Evolutionary conservation across 2,888 invertebrate species (phyloP).

Genomic region (Acleris emargana): DNA sequence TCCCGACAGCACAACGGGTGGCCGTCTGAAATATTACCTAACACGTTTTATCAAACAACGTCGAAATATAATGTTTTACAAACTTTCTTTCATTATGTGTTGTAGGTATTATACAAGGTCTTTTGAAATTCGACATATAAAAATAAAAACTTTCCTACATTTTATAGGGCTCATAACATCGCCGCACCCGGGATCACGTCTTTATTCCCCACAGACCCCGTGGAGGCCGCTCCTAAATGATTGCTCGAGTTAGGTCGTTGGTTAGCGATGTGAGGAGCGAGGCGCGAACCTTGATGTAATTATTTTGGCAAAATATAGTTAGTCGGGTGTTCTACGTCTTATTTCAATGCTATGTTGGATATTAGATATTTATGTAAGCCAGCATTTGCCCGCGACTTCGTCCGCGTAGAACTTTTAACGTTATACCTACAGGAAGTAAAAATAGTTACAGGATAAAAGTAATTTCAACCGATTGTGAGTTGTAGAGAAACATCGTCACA

Average conservation of each 20-base stretch:
- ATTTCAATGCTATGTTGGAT: neutral
- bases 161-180: neutral
- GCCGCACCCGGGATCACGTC: constrained; percentile 8
- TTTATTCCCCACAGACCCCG: constrained; percentile 13
- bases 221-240: constrained; percentile 23
- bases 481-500: no score
- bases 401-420: neutral
- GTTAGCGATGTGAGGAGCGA: constrained; percentile 3
- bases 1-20: constrained; percentile 38
- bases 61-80: neutral
- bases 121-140: no score
- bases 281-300: constrained; percentile 10
- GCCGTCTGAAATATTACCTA: constrained; percentile 15
- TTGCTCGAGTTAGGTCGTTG: constrained; percentile 5
- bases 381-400: neutral
- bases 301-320: constrained; percentile 1
- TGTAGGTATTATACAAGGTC: neutral
- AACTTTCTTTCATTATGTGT: constrained; percentile 11
- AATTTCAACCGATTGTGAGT: no score
- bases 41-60: constrained; percentile 26
- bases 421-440: neutral
- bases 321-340: neutral
- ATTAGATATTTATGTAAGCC: neutral
- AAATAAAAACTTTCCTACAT: no score
- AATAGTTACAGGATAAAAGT: no score